phyloP scores from a whole-genome alignment of 2,888 invertebrate species.

The Caenorhabditis sp. region DNA sequence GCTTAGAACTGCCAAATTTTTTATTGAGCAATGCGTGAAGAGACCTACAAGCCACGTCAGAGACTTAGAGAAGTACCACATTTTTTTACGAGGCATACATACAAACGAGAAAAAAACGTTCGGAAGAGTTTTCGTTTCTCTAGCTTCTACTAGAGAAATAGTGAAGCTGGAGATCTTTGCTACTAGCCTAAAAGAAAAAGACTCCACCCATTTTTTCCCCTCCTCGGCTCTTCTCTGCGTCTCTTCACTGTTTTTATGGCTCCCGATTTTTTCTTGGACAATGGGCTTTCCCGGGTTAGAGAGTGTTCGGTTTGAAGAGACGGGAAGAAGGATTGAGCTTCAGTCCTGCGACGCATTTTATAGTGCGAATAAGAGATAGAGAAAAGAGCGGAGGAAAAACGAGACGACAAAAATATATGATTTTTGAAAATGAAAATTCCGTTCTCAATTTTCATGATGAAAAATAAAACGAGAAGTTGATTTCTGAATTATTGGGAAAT shows the following conservation, averaged over 20 bases:
- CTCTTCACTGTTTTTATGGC: background rate
- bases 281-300: background rate
- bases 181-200: background rate
- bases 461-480: too few species aligned
- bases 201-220: background rate
- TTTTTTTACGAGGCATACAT: background rate
- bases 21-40: background rate
- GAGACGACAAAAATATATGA: background rate
- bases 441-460: background rate
- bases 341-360: background rate
- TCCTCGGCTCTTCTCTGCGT: background rate
- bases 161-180: background rate
- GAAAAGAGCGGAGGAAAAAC: background rate
- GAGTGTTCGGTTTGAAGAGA: background rate
- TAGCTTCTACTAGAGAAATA: background rate
- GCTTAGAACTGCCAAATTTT: background rate
- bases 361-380: conserved; percentile 1
- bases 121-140: background rate
- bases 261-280: background rate
- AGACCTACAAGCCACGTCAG: background rate
- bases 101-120: background rate
- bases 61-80: background rate
- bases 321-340: background rate
- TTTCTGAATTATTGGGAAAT: background rate
- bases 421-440: background rate